A percentile compares a stretch with the other conserved stretches of the same genome.
These are phyloP conservation scores for Arrhopalites spinosus DNA, from an alignment of 2,888 invertebrate genomes.

Conservation along the genomic window DNA sequence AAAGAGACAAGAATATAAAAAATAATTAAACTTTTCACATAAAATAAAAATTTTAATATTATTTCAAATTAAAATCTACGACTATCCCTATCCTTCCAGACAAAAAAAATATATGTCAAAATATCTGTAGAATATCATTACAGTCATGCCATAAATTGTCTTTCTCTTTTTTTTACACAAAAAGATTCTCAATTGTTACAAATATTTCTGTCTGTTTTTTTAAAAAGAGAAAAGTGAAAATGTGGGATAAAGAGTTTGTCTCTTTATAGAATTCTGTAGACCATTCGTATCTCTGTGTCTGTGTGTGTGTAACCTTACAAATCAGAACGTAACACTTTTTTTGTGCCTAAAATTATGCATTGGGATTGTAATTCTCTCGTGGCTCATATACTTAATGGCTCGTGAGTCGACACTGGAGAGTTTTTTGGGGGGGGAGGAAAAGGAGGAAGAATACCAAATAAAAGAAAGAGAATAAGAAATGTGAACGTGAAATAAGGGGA, in stretches of 20 bases:
- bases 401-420: constrained; percentile 8
- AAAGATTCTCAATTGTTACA: neutral
- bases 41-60: too few relatives aligned
- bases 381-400: constrained; percentile 16
- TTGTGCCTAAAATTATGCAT: constrained; percentile 24
- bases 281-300: too few relatives aligned
- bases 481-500: neutral
- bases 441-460: neutral
- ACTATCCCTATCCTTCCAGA: too few relatives aligned
- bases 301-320: too few relatives aligned
- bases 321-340: neutral
- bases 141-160: neutral
- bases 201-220: neutral
- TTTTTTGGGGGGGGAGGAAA: neutral
- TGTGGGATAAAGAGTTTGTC: neutral
- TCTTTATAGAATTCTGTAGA: neutral
- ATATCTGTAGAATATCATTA: too few relatives aligned
- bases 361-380: constrained; percentile 20
- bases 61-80: too few relatives aligned
- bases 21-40: neutral
- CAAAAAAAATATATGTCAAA: too few relatives aligned
- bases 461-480: constrained; percentile 9
- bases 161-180: neutral
- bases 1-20: neutral
- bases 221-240: neutral